Base-by-base conservation (phyloP, 2,113 vertebrate species). In the Pseudorectes ferrugineus region DNA sequence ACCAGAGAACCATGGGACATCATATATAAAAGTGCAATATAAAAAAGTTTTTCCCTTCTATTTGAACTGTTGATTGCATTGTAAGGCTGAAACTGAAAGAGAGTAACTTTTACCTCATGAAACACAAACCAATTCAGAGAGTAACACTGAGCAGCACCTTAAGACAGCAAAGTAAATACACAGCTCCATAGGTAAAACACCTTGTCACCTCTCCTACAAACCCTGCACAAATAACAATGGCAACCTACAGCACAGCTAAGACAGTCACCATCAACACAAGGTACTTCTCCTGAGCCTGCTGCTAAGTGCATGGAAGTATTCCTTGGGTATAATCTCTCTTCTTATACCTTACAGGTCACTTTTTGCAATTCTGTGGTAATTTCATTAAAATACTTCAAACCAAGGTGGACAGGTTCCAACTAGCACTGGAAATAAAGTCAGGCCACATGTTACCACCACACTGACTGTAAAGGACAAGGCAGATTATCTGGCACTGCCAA, bases 181-280 rank as follows among this genome's bases (percentile, higher is more conserved):
- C 5, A 79, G 36, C 13, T 24, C 13, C 20, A 8, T 1, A 4
- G 24, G 31, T 57, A 48, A 88, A 82, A 76, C 1, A 71, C 3
- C 20, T 26, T 42, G 78, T 59, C 20, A 49, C 26, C 52, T 57
- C 42, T 43, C 35, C 63, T n/a, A n/a, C 45, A 78, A 79, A n/a
- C 15, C 5, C 14, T 48, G 29, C 11, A 45, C 18, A 45, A 45
- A 19, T 33, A 57, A 65, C 0, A 46, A 38, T 2, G 11, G 49
- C 33, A 82, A 65, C 13, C 38, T 72, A 35, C 24, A n/a, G 7
- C 6, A 45, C 2, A 61, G 20, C 67, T 45, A 25, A 52, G 6
- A 38, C 17, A 45, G 54, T 31, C 25, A n/a, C 40, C 12, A 14
- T 6, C 52, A 40, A 29, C 1, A 1, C 0, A 0, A 38, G 5